Percentiles rank a stretch among this genome's conserved stretches.
Conservation (phyloP, 2,113 vertebrate species). For the Eptesicus fuscus region DNA sequence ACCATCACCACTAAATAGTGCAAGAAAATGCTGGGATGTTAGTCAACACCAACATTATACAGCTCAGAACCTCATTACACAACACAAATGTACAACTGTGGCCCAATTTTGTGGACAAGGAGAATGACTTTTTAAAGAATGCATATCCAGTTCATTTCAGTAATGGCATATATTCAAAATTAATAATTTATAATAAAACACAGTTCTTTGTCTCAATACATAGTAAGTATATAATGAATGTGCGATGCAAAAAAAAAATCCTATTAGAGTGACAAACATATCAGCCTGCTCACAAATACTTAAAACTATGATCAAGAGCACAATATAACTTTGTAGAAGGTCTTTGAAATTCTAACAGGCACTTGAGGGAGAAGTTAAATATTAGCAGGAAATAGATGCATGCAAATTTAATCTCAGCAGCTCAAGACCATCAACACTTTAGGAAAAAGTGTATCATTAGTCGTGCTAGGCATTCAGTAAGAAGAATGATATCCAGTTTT, state of each 20-base stretch:
- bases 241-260: constrained; percentile 61
- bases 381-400: constrained; percentile 70
- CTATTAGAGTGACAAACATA: constrained; percentile 67
- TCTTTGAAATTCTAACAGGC: constrained; percentile 70
- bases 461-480: background rate
- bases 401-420: constrained; percentile 72
- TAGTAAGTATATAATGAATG: constrained; percentile 57
- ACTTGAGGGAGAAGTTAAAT: constrained; percentile 72
- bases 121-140: constrained; percentile 37
- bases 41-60: background rate
- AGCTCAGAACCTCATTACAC: background rate
- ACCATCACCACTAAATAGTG: constrained; percentile 20
- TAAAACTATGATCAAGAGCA: constrained; percentile 67
- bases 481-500: constrained; percentile 27
- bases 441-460: constrained; percentile 62
- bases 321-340: constrained; percentile 66
- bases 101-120: background rate
- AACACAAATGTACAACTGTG: background rate
- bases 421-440: constrained; percentile 52
- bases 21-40: background rate
- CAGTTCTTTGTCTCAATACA: constrained; percentile 46
- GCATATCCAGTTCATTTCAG: background rate
- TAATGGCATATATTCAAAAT: constrained; percentile 61
- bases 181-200: constrained; percentile 42
- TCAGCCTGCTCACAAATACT: constrained; percentile 70